Conservation (phyloP, 2,888 invertebrate genomes). For the Drosophila bunnanda region DNA sequence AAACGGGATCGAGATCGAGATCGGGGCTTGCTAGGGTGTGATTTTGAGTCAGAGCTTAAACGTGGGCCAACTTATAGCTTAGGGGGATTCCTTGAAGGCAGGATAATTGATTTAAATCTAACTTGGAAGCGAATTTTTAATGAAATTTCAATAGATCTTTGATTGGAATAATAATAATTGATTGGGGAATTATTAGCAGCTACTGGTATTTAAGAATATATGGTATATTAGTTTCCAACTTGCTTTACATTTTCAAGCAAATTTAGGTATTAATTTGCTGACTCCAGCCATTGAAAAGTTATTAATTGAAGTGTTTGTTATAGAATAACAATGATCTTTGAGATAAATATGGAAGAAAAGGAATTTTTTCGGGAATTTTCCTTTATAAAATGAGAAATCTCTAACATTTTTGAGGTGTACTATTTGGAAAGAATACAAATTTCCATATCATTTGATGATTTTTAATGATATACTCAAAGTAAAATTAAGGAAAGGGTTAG, state of each 20-base stretch:
- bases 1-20: neutral
- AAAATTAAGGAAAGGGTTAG: no score
- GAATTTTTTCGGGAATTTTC: no score
- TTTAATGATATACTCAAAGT: no score
- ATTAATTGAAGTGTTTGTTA: neutral
- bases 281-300: no score
- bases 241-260: no score
- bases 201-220: no score
- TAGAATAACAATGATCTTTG: neutral
- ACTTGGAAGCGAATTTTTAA: neutral
- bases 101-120: neutral
- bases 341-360: neutral
- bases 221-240: no score
- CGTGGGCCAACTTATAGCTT: constrained; percentile 6
- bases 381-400: neutral
- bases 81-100: neutral
- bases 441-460: no score
- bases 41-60: constrained; percentile 28
- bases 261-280: no score
- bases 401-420: neutral
- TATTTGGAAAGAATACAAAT: neutral
- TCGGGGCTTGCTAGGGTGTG: constrained; percentile 34
- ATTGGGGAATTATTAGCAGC: no score
- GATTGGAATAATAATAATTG: neutral
- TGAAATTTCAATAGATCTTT: neutral